These are phyloP conservation scores for Drosophila pallidifrons DNA, from an alignment of 1,140 invertebrate species.

Conservation along the genomic window DNA sequence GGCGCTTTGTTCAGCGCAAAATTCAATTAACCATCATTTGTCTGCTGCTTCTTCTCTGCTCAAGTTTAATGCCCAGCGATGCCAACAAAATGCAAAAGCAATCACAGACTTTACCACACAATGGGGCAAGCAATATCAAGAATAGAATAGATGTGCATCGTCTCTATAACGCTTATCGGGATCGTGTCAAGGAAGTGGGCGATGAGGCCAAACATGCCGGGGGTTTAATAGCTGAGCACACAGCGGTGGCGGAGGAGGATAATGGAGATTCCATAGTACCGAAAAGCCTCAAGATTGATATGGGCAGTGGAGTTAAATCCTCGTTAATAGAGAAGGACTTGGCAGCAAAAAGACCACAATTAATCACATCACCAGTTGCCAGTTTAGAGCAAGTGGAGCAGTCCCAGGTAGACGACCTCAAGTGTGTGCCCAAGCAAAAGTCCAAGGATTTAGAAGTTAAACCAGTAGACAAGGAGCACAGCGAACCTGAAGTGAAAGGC, in stretches of 20 bases:
- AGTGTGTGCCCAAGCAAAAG: not conserved
- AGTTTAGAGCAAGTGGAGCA: not conserved
- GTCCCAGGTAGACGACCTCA: not conserved
- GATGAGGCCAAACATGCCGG: not conserved
- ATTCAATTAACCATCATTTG: slow-evolving; percentile 25
- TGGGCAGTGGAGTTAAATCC: not conserved
- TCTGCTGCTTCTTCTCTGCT: slow-evolving; percentile 14
- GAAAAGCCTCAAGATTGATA: not conserved
- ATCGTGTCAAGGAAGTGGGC: slow-evolving; percentile 12
- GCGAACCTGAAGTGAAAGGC: not conserved
- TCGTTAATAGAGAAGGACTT: not conserved
- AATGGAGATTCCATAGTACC: not conserved
- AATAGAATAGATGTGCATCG: slow-evolving; percentile 31
- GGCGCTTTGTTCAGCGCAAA: slow-evolving; percentile 14
- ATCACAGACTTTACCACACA: not conserved
- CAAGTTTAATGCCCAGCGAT: not conserved
- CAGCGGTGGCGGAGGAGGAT: slow-evolving; percentile 7
- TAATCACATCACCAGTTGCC: no score
- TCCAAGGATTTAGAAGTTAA: not conserved
- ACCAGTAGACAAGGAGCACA: not conserved
- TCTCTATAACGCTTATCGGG: slow-evolving; percentile 54
- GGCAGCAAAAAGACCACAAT: not conserved
- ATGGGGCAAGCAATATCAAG: not conserved
- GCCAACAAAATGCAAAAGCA: not conserved
- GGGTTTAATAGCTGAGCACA: not conserved